Evolutionary conservation across 2,113 vertebrate genomes (phyloP), one percentile per base, ranked within the genome.

Genomic region (Halichoeres trimaculatus): DNA sequence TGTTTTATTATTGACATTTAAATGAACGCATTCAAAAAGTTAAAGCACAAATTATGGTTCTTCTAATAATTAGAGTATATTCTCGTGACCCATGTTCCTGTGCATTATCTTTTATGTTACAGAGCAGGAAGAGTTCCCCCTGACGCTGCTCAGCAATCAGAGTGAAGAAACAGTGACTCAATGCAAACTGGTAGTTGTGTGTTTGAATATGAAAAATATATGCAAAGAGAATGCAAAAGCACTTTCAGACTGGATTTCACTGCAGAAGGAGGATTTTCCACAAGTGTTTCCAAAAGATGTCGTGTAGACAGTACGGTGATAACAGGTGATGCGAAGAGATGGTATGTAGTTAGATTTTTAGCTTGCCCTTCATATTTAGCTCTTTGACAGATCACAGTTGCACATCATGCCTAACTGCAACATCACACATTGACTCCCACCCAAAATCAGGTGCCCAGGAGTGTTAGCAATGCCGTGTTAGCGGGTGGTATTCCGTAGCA

Each of bases 211-310:
- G 73, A 45, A 83, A 86, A 80, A 19, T 20, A 5, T 11, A 80
- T 78, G 77, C 38, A 87, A 90, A 85, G 52, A 16, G 45, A 57
- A 81, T 87, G 74, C 52, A 86, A 85, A 89, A 73, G 63, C 58
- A 10, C 9, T 52, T 30, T 19, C 51, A 20, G 12, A 60, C 8
- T 58, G 40, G 54, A 51, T 64, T 84, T 77, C 40, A 41, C 71
- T 57, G 2, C 13, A 45, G 57, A 24, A 13, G 20, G n/a, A n/a
- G 74, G 53, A 40, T 63, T 5, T 14, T 10, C 14, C 1, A 10
- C 40, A 14, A 14, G 2, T 5, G 17, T 8, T 10, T 2, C 1
- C 19, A n/a, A 48, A 4, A 10, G 2, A 10, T 9, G 10, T 2
- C 70, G 19, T 69, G 11, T 65, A 5, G 30, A 50, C 7, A 43